Percentiles rank a stretch among this genome's conserved stretches.
Evolutionary conservation across 2,113 vertebrate species (phyloP).

Genomic region (Sylvietta virens): DNA sequence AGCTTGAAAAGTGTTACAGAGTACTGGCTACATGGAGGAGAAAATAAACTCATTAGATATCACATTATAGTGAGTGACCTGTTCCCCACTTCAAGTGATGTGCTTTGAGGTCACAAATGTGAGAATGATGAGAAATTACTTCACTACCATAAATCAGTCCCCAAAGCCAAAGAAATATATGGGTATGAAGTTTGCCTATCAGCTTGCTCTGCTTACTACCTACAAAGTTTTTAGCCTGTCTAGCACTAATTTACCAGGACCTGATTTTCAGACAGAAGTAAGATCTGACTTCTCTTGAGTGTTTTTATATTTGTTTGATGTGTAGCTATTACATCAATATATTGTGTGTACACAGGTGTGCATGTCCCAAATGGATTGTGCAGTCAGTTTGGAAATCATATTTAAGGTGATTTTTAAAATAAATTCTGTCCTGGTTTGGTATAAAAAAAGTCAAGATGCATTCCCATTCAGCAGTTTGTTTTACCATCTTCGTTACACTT

Average conservation of each 20-base stretch:
- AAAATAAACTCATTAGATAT: neutral
- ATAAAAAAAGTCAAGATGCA: neutral
- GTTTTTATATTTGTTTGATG: neutral
- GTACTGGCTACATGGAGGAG: neutral
- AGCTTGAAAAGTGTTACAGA: neutral
- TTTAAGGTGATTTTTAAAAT: neutral
- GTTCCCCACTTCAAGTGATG: neutral
- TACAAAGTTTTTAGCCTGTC: neutral
- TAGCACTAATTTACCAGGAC: neutral
- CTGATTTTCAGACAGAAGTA: neutral
- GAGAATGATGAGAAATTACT: neutral
- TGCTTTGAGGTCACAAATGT: neutral
- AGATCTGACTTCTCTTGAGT: neutral
- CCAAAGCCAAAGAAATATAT: neutral
- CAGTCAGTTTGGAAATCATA: neutral
- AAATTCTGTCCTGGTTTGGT: neutral
- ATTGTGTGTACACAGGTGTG: fast-evolving
- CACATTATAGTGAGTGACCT: neutral
- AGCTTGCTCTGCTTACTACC: neutral
- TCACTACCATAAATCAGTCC: neutral
- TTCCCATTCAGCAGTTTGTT: neutral
- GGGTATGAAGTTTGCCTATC: neutral
- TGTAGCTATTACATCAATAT: neutral
- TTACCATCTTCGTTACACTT: neutral
- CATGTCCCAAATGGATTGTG: neutral